Base-by-base conservation (phyloP, 2,888 invertebrate genomes). In the Temnothorax unifasciatus region DNA sequence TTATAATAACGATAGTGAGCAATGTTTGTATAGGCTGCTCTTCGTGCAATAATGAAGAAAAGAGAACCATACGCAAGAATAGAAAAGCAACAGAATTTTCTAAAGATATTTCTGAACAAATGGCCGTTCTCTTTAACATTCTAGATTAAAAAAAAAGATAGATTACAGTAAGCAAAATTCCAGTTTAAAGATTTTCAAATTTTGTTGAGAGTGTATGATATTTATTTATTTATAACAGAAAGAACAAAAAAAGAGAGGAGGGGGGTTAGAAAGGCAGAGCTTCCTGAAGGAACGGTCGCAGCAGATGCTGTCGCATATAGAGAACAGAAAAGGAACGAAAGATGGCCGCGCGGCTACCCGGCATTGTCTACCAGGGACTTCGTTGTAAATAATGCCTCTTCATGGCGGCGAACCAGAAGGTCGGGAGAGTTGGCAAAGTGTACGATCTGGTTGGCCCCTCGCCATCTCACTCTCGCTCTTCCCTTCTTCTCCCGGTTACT, bases 221-320 rank as follows among this genome's bases (percentile, higher is more conserved):
- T 44, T 34, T 21, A 61, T 50, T 61, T 61, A 29, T 63, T 75
- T 44, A 50, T 25, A 74, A 25, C 2, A 44, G 2, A 64, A 38
- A 76, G 13, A 25, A 15, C 2, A 13, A 63, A 50, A 59, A 50
- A 18, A 64, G 34, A 41, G 21, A 66, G 68, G 15, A 3, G 29
- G n/a, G 21, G 41, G 13, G 38, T 54, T 54, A 38, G 59, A n/a
- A 29, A 25, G n/a, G 34, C 11, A 63, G 71, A 38, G 57, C 81
- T 63, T 73, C 59, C 64, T 85, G 87, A 84, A 82, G 84, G 89
- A 87, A 88, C 84, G 82, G 87, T 68, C 84, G 85, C 75, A 84
- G 92, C 93, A 92, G 93, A 93, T 94, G 93, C 93, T 94, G 92
- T 94, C 94, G 93, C 94, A 93, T 94, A 94, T 94, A 94, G 94